Evolutionary conservation across 2,113 vertebrate genomes (phyloP).

Genomic region (Oostethus manadensis): DNA sequence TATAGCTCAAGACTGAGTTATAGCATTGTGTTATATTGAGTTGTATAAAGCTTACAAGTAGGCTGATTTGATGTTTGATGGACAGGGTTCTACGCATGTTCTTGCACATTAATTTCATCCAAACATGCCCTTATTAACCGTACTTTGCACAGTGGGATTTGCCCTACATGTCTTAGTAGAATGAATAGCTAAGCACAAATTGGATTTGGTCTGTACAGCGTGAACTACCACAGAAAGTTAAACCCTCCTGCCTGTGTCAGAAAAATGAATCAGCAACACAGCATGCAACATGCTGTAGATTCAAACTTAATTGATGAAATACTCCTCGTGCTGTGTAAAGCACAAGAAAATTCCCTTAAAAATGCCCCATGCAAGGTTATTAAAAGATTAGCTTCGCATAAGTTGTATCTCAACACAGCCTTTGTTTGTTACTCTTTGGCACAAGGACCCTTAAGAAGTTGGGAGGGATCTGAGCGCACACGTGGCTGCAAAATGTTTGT

Average conservation of each 20-base stretch:
- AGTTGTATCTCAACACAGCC: slow-evolving; percentile 56
- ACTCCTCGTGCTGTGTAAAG: slow-evolving; percentile 34
- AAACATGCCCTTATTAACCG: too few species aligned
- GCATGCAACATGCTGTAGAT: neutral
- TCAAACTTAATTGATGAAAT: slow-evolving; percentile 32
- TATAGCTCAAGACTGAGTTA: too few species aligned
- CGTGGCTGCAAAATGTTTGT: neutral
- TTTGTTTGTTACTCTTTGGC: slow-evolving; percentile 61
- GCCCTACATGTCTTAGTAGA: too few species aligned
- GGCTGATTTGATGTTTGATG: too few species aligned
- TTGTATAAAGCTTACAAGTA: too few species aligned
- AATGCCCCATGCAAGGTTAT: slow-evolving; percentile 68
- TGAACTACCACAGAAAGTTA: slow-evolving; percentile 22
- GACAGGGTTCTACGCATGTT: too few species aligned
- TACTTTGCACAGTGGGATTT: too few species aligned
- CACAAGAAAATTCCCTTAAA: slow-evolving; percentile 33
- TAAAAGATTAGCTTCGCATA: slow-evolving; percentile 74
- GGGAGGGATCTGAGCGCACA: neutral
- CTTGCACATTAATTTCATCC: too few species aligned
- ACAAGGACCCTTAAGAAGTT: slow-evolving; percentile 54
- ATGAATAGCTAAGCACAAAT: neutral
- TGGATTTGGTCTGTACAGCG: neutral
- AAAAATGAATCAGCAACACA: slow-evolving; percentile 20
- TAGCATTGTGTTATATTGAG: too few species aligned
- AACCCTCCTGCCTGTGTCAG: slow-evolving; percentile 30